A percentile compares a stretch with the other conserved stretches of the same genome.
Evolutionary conservation across 2,888 invertebrate species (phyloP).

Genomic region (Deroplatys truncata): DNA sequence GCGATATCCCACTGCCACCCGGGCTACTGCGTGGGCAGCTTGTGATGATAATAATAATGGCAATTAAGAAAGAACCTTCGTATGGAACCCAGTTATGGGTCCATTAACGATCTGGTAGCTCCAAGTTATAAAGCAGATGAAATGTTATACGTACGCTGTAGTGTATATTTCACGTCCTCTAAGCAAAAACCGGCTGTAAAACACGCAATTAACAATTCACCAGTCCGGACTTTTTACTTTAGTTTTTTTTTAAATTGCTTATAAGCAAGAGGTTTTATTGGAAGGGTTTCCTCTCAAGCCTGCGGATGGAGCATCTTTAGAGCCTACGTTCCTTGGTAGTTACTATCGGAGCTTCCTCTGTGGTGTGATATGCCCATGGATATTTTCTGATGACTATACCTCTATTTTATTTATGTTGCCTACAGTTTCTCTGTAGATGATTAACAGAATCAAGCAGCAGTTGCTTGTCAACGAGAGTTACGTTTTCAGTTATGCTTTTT

Average conservation of each 20-base stretch:
- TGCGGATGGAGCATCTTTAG: background rate
- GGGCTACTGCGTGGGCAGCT: background rate
- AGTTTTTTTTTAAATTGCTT: background rate
- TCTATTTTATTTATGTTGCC: too few species aligned
- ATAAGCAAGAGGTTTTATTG: background rate
- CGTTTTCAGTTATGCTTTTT: too few species aligned
- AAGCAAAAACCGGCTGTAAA: background rate
- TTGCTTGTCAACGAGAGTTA: too few species aligned
- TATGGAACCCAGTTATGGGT: background rate
- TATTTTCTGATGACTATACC: too few species aligned
- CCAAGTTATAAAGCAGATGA: conserved; percentile 4
- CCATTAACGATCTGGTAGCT: conserved; percentile 6
- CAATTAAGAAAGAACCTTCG: background rate
- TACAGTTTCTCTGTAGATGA: too few species aligned
- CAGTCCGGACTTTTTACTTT: background rate
- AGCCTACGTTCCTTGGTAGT: background rate
- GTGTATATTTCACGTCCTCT: background rate
- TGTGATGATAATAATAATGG: background rate
- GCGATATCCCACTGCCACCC: background rate
- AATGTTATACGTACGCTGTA: background rate
- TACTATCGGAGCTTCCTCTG: background rate
- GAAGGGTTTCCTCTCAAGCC: background rate
- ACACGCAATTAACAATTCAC: conserved; percentile 3
- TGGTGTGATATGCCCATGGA: too few species aligned
- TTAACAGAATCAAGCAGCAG: too few species aligned